phyloP scores from a whole-genome alignment of 2,888 invertebrate species.

The Tenthredo notha region DNA sequence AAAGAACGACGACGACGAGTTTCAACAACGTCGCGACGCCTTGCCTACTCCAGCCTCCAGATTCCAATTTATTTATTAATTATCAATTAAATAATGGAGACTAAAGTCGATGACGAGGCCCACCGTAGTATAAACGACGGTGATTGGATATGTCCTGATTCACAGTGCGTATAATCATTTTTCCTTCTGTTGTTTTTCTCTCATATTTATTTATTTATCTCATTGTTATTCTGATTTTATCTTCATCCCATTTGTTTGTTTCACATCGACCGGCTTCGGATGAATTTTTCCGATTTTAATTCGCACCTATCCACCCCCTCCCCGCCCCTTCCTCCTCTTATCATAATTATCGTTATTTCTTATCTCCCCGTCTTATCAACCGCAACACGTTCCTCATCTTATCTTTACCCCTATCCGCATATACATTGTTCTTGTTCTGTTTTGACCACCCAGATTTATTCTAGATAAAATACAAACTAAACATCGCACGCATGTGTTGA shows the following conservation, averaged over 20 bases:
- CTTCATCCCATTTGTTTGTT: background rate
- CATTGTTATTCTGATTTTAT: background rate
- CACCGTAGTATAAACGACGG: conserved; percentile 74
- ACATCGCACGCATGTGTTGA: background rate
- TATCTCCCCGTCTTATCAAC: background rate
- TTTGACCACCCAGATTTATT: background rate
- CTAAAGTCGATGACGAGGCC: conserved; percentile 73
- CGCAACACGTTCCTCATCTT: background rate
- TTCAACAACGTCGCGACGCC: conserved; percentile 36
- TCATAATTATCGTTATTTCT: background rate
- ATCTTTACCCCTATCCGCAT: conserved; percentile 7
- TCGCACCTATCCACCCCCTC: background rate
- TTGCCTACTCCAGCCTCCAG: conserved; percentile 8
- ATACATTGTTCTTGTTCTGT: background rate
- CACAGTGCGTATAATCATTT: conserved; percentile 69
- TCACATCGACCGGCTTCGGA: background rate
- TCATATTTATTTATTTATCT: conserved; percentile 10
- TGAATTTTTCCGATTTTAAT: background rate
- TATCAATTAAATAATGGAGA: conserved; percentile 68
- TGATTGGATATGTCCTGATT: conserved; percentile 76
- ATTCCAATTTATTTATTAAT: background rate
- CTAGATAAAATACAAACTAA: background rate
- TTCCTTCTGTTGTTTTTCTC: conserved; percentile 17
- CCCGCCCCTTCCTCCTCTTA: background rate
- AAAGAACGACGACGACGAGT: background rate